A percentile compares a stretch with the other conserved stretches of the same genome.
Conservation (phyloP, 2,888 invertebrate species). For the Meiosimyza platycephala region DNA sequence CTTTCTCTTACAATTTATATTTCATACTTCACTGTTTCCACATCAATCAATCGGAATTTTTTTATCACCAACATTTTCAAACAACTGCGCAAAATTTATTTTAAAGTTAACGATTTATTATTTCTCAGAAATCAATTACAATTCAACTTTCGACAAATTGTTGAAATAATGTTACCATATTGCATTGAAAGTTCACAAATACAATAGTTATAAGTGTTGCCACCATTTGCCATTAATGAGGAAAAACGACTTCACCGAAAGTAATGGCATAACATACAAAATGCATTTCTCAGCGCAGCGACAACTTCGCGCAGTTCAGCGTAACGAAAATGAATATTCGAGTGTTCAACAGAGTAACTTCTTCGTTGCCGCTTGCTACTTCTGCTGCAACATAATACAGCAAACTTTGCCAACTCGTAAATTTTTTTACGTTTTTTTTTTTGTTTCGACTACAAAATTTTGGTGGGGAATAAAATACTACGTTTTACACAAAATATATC, state of each 20-base stretch:
- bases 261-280: neutral
- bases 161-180: constrained; percentile 11
- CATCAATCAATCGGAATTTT: too few relatives aligned
- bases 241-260: constrained; percentile 5
- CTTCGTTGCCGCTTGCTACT: too few relatives aligned
- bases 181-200: neutral
- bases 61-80: too few relatives aligned
- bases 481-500: constrained; percentile 20
- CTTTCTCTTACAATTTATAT: too few relatives aligned
- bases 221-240: neutral
- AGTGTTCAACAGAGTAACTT: neutral
- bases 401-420: neutral
- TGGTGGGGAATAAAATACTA: neutral
- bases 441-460: neutral
- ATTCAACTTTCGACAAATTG: constrained; percentile 20
- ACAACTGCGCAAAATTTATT: neutral
- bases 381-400: neutral
- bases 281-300: constrained; percentile 1
- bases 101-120: constrained; percentile 11
- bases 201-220: neutral
- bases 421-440: neutral
- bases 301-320: neutral
- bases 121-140: neutral
- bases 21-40: too few relatives aligned
- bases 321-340: constrained; percentile 1